Base-by-base conservation (phyloP, 2,113 vertebrate genomes). In the Pachypanchax playfairii region DNA sequence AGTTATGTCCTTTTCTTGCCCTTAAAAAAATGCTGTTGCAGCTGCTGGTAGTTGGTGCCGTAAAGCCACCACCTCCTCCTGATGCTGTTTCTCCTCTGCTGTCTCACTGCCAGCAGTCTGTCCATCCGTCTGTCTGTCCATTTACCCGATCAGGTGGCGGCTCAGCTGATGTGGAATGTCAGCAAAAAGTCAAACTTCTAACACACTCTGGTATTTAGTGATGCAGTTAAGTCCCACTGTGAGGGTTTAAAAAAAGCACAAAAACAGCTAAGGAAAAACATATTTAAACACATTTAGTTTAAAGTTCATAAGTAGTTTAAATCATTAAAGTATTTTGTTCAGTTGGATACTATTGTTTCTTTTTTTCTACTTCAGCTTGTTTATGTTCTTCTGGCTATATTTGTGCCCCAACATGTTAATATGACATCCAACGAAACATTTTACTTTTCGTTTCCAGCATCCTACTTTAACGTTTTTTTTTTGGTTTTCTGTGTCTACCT, bases 121-220 rank as follows among this genome's bases (percentile, higher is more conserved):
- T 68, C 64, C 68, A 38, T 65, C 43, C 68, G 42, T 65, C 43
- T 76, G 36, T 36, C 39, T 31, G 29, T 9, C 29, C 29, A 9
- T 69, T 24, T 65, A 26, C 21, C 49, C 18, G 20, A 15, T 18
- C 50, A 65, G 28, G 57, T 70, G 56, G 24, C 17, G 29, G 62
- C 36, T 25, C 26, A 3, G 51, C 59, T 70, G 69, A 68, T 75
- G 74, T 47, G 35, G 46, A 36, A 61, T 25, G 38, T 8, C 59
- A 54, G 14, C 18, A 20, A 75, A 81, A 88, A 81, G 69, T 80
- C 65, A 67, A 12, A 64, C 25, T 44, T 61, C 58, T 75, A 75
- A 78, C 49, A 69, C 75, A 51, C 24, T 59, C 51, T 58, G 29
- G 29, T 31, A 42, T 20, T 50, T 44, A 7, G 20, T 33, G 48